These are phyloP conservation scores for Orientallactaga bullata DNA, from an alignment of 2,113 vertebrate species.

Conservation along the genomic window DNA sequence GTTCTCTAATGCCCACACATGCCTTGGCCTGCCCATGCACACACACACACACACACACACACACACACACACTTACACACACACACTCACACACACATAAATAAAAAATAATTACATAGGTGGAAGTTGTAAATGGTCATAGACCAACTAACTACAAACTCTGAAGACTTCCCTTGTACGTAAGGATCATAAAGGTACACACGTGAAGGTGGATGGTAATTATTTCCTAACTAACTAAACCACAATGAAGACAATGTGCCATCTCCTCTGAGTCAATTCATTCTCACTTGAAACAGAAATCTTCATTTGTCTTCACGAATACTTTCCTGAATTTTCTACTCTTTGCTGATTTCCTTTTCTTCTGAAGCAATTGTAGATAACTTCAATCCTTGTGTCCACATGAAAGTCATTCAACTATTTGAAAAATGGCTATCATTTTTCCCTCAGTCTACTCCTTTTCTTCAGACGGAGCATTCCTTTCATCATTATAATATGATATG, in stretches of 20 bases:
- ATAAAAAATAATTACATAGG: neutral
- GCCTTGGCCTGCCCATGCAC: too few relatives aligned
- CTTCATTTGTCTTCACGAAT: conserved; percentile 54
- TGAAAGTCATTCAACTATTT: conserved; percentile 80
- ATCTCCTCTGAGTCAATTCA: neutral
- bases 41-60: too few relatives aligned
- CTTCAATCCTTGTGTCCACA: conserved; percentile 73
- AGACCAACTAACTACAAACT: conserved; percentile 1
- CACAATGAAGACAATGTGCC: conserved; percentile 27
- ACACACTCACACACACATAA: too few relatives aligned
- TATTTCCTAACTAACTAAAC: conserved; percentile 51
- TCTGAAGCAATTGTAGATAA: conserved; percentile 64
- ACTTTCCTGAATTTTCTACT: conserved; percentile 54
- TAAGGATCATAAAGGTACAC: neutral
- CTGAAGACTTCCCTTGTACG: neutral
- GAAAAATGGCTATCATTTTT: conserved; percentile 79
- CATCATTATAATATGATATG: conserved; percentile 78
- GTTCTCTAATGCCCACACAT: too few relatives aligned
- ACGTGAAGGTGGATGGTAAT: neutral
- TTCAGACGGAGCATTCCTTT: conserved; percentile 74
- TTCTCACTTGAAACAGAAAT: conserved; percentile 43
- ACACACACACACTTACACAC: too few relatives aligned
- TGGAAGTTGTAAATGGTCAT: conserved; percentile 28
- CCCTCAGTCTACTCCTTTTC: conserved; percentile 66
- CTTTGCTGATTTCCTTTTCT: conserved; percentile 53